A percentile compares a stretch with the other conserved stretches of the same genome.
Evolutionary conservation across 53 echinoderm and acorn worm species (phyloP).

Genomic region (Arbacia lixula): DNA sequence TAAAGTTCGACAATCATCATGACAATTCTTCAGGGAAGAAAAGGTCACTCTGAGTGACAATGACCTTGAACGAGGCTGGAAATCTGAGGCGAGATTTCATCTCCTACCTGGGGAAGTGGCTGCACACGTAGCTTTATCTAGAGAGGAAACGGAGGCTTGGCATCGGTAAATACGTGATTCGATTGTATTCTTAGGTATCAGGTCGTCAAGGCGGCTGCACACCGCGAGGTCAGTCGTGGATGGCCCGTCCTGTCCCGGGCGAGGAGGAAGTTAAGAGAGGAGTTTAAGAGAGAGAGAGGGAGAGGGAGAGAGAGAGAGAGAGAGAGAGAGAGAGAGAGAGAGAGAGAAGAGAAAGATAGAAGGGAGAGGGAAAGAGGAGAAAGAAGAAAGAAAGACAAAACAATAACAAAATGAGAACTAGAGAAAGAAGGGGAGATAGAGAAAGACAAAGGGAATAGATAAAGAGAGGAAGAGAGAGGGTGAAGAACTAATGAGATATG

Average conservation of each 20-base stretch:
- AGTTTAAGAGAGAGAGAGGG: background rate
- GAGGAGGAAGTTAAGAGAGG: no score
- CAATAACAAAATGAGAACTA: background rate
- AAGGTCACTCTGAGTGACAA: slow-evolving; percentile 24
- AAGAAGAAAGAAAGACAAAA: background rate
- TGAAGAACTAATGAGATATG: background rate
- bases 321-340: background rate
- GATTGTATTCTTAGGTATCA: slow-evolving; percentile 50
- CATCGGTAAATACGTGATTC: slow-evolving; percentile 52
- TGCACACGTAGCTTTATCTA: slow-evolving; percentile 52
- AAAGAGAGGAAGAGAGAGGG: background rate
- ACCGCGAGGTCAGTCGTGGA: slow-evolving; percentile 15
- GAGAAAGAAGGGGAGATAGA: background rate
- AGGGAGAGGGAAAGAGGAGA: background rate
- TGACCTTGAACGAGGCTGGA: slow-evolving; percentile 36
- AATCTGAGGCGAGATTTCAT: slow-evolving; percentile 43
- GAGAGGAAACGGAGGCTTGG: slow-evolving; percentile 41
- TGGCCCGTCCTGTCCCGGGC: background rate
- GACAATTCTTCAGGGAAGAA: slow-evolving; percentile 85
- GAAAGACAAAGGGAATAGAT: background rate
- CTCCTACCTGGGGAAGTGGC: slow-evolving; percentile 47
- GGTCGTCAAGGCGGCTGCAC: slow-evolving; percentile 17
- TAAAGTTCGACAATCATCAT: slow-evolving; percentile 93
- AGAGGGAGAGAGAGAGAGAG: background rate
- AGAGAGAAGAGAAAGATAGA: background rate